Evolutionary conservation across 2,888 invertebrate species (phyloP).

Genomic region (Caenorhabditis afra): DNA sequence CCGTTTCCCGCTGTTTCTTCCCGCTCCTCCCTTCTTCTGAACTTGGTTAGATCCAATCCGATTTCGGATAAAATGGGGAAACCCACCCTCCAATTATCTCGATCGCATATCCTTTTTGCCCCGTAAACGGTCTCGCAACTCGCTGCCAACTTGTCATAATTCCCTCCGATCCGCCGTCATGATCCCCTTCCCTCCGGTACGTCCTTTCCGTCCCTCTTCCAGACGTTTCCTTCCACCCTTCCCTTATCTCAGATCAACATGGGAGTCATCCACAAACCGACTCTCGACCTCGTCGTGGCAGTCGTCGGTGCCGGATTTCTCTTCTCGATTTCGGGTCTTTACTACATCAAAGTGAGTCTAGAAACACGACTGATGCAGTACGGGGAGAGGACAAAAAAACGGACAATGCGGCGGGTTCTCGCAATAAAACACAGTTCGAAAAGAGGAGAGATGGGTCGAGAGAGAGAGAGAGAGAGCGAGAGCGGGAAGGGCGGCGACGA

Average conservation of each 20-base stretch:
- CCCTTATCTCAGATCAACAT: slow-evolving; percentile 3
- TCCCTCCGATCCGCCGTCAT: not conserved
- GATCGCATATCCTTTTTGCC: too few species aligned
- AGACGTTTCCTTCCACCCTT: not conserved
- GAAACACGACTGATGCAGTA: too few species aligned
- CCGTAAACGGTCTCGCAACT: not conserved
- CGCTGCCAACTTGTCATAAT: not conserved
- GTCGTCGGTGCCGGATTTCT: slow-evolving; percentile 55
- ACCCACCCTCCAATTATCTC: not conserved
- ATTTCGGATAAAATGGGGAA: too few species aligned
- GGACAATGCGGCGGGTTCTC: not conserved
- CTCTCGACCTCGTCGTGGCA: slow-evolving; percentile 32
- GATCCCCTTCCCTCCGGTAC: not conserved
- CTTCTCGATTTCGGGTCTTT: slow-evolving; percentile 44
- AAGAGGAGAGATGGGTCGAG: slow-evolving; percentile 1
- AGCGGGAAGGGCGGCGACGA: slow-evolving; percentile 4
- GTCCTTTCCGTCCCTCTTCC: not conserved
- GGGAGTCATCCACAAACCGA: slow-evolving; percentile 39
- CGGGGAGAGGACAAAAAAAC: not conserved
- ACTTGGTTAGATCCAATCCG: slow-evolving; percentile 16
- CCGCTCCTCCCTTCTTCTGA: not conserved
- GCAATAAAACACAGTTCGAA: slow-evolving; percentile 19
- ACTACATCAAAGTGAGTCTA: slow-evolving; percentile 56
- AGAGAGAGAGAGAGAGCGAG: slow-evolving; percentile 28
- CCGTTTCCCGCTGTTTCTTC: not conserved